These are phyloP conservation scores for Dioctria rufipes DNA, from an alignment of 2,888 invertebrate genomes.

Conservation along the genomic window DNA sequence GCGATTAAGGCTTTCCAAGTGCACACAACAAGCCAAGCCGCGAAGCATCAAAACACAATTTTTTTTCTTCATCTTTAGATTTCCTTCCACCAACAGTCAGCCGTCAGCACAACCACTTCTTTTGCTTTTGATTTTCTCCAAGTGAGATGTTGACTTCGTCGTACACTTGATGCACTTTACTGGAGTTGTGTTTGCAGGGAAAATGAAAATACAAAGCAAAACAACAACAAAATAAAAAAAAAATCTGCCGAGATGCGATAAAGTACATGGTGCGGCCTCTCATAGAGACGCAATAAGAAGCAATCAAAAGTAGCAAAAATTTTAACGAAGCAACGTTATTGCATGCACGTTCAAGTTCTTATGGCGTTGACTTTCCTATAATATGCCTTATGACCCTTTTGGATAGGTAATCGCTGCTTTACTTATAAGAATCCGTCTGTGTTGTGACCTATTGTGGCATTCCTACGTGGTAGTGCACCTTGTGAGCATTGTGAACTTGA, in stretches of 20 bases:
- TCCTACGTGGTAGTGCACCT: neutral
- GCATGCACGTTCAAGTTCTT: neutral
- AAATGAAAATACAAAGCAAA: neutral
- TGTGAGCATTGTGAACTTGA: constrained; percentile 12
- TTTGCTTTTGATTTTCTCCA: constrained; percentile 31
- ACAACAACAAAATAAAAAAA: constrained; percentile 9
- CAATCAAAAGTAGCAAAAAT: constrained; percentile 41
- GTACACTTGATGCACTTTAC: constrained; percentile 31
- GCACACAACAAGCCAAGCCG: constrained; percentile 1
- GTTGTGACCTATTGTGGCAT: neutral
- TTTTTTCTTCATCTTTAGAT: constrained; percentile 10
- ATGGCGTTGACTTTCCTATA: neutral
- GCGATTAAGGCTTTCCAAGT: constrained; percentile 23
- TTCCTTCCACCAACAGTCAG: constrained; percentile 18
- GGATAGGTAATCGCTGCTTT: constrained; percentile 14
- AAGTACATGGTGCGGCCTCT: neutral
- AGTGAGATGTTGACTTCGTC: constrained; percentile 37
- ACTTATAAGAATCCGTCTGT: neutral
- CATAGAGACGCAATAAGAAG: constrained; percentile 30
- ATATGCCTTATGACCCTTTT: constrained; percentile 40
- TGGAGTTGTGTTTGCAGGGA: constrained; percentile 18
- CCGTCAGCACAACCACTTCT: constrained; percentile 35
- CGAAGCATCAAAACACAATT: constrained; percentile 19
- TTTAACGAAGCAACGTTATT: constrained; percentile 10
- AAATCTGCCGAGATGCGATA: constrained; percentile 1